phyloP scores from a whole-genome alignment of 2,797 vertebrate species.

The Dipus sagitta region DNA sequence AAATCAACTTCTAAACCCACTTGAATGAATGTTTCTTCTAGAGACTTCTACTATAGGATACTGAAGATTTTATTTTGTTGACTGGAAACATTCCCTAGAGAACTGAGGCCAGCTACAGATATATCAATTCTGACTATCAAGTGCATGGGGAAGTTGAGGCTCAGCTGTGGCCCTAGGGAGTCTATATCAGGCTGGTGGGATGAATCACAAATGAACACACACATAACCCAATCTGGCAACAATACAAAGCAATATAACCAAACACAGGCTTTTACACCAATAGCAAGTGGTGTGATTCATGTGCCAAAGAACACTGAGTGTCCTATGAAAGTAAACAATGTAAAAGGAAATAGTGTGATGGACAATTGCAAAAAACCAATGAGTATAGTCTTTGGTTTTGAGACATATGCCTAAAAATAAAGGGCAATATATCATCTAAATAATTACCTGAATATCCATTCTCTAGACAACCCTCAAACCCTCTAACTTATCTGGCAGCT shows the following conservation, averaged over 20 bases:
- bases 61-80: background rate
- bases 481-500: background rate
- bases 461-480: background rate
- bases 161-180: background rate
- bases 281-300: background rate
- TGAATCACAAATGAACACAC: background rate
- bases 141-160: background rate
- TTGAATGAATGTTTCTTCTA: background rate
- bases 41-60: background rate
- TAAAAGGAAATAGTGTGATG: constrained; percentile 7
- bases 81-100: background rate
- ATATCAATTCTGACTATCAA: background rate
- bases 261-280: background rate
- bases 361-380: background rate
- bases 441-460: background rate
- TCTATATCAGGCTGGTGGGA: background rate
- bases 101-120: background rate
- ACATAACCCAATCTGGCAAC: background rate
- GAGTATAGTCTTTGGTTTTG: constrained; percentile 6
- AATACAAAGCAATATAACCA: background rate
- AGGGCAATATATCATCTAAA: background rate
- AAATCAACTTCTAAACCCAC: background rate
- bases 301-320: background rate
- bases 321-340: background rate
- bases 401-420: background rate